Percentiles rank a stretch among this genome's conserved stretches.
Conservation (phyloP, 2,888 invertebrate genomes). For the Spatulosminthurus flaviceps region DNA sequence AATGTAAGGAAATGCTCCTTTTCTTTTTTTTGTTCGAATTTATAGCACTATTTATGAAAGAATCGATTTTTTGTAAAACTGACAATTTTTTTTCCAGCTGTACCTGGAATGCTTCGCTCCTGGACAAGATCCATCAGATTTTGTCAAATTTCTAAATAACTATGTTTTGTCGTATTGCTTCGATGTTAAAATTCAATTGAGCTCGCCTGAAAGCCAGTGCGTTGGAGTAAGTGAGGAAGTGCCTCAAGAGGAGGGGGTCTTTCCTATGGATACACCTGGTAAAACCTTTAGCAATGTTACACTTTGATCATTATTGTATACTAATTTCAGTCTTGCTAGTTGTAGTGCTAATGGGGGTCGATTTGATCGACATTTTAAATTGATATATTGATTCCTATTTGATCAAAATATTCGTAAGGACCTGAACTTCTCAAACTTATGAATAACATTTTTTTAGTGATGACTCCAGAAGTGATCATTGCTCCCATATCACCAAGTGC, state of each 20-base stretch:
- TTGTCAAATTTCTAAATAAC: conserved; percentile 50
- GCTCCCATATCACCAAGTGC: conserved; percentile 37
- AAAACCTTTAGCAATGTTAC: too few species aligned
- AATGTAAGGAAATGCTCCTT: too few species aligned
- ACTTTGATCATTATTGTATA: too few species aligned
- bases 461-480: conserved; percentile 28
- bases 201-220: background rate
- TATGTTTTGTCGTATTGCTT: conserved; percentile 48
- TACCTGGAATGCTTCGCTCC: conserved; percentile 46
- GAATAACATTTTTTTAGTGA: background rate
- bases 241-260: background rate
- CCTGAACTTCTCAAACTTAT: too few species aligned
- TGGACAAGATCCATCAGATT: conserved; percentile 23
- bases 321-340: too few species aligned
- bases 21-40: too few species aligned
- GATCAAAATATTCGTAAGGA: too few species aligned
- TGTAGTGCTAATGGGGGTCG: too few species aligned
- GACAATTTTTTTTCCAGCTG: conserved; percentile 41
- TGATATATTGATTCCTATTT: too few species aligned
- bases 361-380: too few species aligned
- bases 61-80: too few species aligned
- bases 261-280: conserved; percentile 35
- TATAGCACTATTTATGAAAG: too few species aligned
- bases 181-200: conserved; percentile 48
- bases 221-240: background rate